These are phyloP conservation scores for Melikaiella ostensackeni DNA, from an alignment of 2,888 invertebrate species.

Conservation along the genomic window DNA sequence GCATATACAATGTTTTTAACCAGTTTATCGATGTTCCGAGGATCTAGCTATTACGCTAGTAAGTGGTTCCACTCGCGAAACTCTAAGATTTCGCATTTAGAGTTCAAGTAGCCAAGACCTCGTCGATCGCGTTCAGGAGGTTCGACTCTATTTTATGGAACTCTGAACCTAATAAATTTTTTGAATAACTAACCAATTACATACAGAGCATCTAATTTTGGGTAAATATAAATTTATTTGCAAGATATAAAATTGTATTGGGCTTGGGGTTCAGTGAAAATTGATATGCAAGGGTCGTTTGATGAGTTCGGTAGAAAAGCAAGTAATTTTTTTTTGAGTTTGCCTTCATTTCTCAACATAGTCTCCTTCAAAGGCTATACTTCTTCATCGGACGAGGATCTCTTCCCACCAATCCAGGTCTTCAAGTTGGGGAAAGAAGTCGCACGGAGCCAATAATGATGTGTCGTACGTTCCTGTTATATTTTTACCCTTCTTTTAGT, in stretches of 20 bases:
- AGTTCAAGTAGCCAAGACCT: constrained; percentile 5
- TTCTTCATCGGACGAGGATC: too few relatives aligned
- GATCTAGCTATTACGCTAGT: constrained; percentile 57
- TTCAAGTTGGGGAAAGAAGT: too few relatives aligned
- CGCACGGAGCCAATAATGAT: too few relatives aligned
- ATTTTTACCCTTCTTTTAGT: too few relatives aligned
- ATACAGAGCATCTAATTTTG: not conserved
- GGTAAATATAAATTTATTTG: not conserved
- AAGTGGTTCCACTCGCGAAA: constrained; percentile 12
- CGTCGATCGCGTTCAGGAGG: not conserved
- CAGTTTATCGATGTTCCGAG: constrained; percentile 75
- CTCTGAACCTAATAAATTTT: not conserved
- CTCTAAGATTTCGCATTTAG: not conserved
- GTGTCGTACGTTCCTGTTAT: too few relatives aligned
- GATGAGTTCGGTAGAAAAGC: too few relatives aligned
- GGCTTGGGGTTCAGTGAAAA: not conserved
- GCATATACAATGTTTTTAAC: constrained; percentile 75
- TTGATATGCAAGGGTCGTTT: too few relatives aligned
- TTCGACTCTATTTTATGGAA: not conserved
- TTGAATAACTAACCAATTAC: not conserved
- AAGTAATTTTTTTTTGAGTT: too few relatives aligned
- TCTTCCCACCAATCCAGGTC: too few relatives aligned
- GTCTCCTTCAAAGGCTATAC: too few relatives aligned
- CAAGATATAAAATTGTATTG: not conserved
- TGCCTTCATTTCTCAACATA: too few relatives aligned